Conservation (phyloP, 2,797 vertebrate genomes). For the Chelonia mydas region DNA sequence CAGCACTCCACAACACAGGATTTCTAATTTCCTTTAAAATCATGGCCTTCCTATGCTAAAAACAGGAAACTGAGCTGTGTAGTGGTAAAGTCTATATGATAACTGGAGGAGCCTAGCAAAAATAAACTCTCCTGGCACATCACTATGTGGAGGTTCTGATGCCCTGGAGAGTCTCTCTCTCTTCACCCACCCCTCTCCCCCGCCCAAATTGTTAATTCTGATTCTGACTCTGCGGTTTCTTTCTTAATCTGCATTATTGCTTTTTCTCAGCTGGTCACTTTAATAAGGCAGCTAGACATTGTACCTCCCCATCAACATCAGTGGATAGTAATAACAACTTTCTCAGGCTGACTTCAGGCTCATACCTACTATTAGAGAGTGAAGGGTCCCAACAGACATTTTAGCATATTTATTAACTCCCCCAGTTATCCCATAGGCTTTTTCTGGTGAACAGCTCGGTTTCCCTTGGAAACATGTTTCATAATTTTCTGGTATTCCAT, state of each 20-base stretch:
- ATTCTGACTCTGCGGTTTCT: background rate
- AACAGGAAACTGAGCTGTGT: background rate
- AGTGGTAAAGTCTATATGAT: background rate
- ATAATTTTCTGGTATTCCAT: conserved; percentile 19
- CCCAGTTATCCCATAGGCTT: fast-evolving
- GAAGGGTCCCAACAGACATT: background rate
- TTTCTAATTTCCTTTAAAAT: background rate
- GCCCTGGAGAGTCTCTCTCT: background rate
- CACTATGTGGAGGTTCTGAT: background rate
- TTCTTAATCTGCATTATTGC: background rate
- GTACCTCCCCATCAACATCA: background rate
- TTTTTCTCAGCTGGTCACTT: background rate
- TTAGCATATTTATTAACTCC: background rate
- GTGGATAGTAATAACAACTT: background rate
- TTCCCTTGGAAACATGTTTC: background rate
- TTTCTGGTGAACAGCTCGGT: background rate
- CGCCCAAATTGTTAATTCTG: background rate
- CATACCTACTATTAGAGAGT: background rate
- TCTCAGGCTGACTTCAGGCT: background rate
- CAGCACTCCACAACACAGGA: background rate
- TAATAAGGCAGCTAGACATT: background rate
- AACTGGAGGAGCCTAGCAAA: background rate
- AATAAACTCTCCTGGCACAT: background rate
- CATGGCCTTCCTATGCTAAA: background rate
- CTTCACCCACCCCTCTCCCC: background rate